Conservation (phyloP, 2,113 vertebrate species). For the Silurus glanis region DNA sequence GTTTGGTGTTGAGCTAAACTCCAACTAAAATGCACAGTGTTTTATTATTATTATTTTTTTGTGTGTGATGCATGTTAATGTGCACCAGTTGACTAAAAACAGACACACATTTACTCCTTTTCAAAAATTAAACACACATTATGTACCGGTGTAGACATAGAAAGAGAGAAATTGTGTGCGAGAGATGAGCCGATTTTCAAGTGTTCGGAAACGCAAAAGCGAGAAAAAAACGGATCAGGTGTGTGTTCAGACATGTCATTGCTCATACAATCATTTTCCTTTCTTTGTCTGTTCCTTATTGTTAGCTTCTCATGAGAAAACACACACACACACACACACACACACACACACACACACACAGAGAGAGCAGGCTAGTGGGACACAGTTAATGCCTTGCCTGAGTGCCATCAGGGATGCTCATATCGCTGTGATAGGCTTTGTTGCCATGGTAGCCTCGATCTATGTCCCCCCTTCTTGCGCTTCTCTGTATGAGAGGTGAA, state of each 20-base stretch:
- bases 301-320: slow-evolving; percentile 44
- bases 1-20: not conserved
- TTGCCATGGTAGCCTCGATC: slow-evolving; percentile 56
- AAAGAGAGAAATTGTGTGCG: not conserved
- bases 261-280: not conserved
- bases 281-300: slow-evolving; percentile 23
- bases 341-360: slow-evolving; percentile 37
- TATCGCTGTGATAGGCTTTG: slow-evolving; percentile 57
- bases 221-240: slow-evolving; percentile 13
- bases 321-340: slow-evolving; percentile 35
- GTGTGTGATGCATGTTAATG: slow-evolving; percentile 16
- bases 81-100: slow-evolving; percentile 43
- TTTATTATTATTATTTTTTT: too few species aligned
- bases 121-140: slow-evolving; percentile 10
- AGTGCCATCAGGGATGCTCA: slow-evolving; percentile 57
- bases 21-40: too few species aligned
- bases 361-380: slow-evolving; percentile 51
- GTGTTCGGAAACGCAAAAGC: not conserved
- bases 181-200: not conserved
- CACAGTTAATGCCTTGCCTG: slow-evolving; percentile 53
- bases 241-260: slow-evolving; percentile 33
- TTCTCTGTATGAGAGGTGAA: slow-evolving; percentile 21
- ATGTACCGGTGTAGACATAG: not conserved
- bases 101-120: slow-evolving; percentile 3
- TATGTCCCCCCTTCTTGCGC: slow-evolving; percentile 31